Base-by-base conservation (phyloP, 1,140 invertebrate genomes). In the Steinernema khuongi region DNA sequence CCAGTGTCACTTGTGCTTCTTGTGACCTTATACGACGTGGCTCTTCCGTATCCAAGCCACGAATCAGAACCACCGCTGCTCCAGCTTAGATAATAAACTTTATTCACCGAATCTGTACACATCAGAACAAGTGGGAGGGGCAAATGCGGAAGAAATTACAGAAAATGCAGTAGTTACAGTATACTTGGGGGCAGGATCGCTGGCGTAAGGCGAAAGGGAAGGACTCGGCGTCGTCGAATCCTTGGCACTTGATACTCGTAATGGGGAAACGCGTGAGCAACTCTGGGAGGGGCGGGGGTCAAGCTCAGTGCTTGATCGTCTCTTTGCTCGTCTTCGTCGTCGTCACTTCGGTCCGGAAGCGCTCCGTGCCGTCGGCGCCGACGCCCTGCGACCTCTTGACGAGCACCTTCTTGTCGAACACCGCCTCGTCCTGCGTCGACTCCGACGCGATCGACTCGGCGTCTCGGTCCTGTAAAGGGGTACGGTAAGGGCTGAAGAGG, bases 381-480 rank as follows among this genome's bases (percentile, higher is more conserved):
- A 77, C 68, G 22, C 75, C 72, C 70, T 79, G 81, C 7, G 76
- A 74, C 28, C 79, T 74, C 26, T 74, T 78, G 30, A 81, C 73
- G 14, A 70, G 69, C 17, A 74, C 73, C 29, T 36, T 19, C 66
- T 83, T 81, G 74, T 81, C 81, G 67, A 74, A 82, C 19, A 82
- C 41, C 1, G 33, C 71, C 30, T 81, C 77, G 11, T 81, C 81
- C 30, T 72, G 74, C 17, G 67, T 70, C 18, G 75, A 77, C 50
- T 78, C 68, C 1, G 44, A 70, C 67, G 66, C 79, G 43, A 80
- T 30, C 17, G 76, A 80, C n/a, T 79, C 80, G 43, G 71, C 77
- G 32, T 81, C 80, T 50, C 81, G 79, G 31, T 74, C 77, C 41
- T 72, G 31, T n/a, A n/a, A 60, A 70, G 2, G 14, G 7, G 77